These are phyloP conservation scores for Anas platyrhynchos DNA, from an alignment of 2,113 vertebrate species.

Conservation along the genomic window DNA sequence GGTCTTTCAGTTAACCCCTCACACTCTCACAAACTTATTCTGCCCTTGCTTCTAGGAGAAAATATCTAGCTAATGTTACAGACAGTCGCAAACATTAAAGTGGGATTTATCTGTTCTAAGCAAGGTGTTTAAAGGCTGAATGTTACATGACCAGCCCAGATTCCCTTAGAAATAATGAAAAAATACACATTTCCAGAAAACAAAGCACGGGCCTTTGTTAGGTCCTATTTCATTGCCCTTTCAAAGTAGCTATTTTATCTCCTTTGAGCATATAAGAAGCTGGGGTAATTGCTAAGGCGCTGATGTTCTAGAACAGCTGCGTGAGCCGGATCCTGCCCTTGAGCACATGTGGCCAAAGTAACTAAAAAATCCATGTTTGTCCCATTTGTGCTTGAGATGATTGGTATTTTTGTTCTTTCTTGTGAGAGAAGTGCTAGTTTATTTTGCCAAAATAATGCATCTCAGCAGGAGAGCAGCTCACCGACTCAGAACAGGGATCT, in stretches of 20 bases:
- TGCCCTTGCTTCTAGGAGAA: background rate
- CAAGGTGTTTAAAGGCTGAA: background rate
- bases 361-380: background rate
- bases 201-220: background rate
- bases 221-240: background rate
- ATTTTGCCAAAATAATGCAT: background rate
- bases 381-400: background rate
- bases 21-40: background rate
- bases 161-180: background rate
- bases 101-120: background rate
- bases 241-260: background rate
- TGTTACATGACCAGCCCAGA: background rate
- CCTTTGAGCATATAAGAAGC: background rate
- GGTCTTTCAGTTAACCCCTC: constrained; percentile 15
- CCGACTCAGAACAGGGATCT: background rate
- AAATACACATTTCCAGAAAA: background rate
- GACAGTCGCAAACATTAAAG: background rate
- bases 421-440: background rate
- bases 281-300: background rate
- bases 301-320: background rate
- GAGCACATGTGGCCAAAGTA: background rate
- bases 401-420: background rate
- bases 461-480: background rate
- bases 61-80: background rate
- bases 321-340: background rate